phyloP scores from a whole-genome alignment of 2,888 invertebrate species.

The Thumatha senex region DNA sequence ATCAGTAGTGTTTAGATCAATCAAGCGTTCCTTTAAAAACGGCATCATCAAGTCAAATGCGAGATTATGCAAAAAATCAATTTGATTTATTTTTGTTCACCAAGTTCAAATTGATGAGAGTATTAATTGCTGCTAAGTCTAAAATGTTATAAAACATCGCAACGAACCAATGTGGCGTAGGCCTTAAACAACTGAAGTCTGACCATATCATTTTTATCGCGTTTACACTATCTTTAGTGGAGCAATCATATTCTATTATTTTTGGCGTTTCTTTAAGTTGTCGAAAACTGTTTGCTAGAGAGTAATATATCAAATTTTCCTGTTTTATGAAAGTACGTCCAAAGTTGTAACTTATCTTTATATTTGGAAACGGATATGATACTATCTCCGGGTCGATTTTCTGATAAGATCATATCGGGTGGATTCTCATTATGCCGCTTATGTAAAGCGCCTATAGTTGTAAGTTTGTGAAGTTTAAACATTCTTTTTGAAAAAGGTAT shows the following conservation, averaged over 20 bases:
- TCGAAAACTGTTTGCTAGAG: slow-evolving; percentile 1
- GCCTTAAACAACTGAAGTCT: slow-evolving; percentile 1
- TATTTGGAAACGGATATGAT: slow-evolving; percentile 4
- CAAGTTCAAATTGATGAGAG: slow-evolving; percentile 1
- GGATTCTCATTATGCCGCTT: neutral
- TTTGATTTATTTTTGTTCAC: neutral
- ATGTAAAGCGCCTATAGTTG: slow-evolving; percentile 1
- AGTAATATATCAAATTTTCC: neutral
- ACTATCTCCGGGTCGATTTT: slow-evolving; percentile 3
- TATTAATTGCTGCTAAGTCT: slow-evolving; percentile 5
- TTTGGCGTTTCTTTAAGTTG: neutral
- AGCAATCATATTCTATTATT: neutral
- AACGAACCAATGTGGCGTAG: neutral
- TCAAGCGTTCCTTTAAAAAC: slow-evolving; percentile 2
- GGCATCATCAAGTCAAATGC: slow-evolving; percentile 7
- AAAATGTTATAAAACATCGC: slow-evolving; percentile 4
- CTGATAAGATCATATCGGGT: neutral
- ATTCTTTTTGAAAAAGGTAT: neutral
- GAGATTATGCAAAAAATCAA: slow-evolving; percentile 6
- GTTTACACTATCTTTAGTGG: neutral
- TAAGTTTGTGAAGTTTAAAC: slow-evolving; percentile 3
- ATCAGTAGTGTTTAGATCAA: slow-evolving; percentile 1
- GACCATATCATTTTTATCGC: neutral
- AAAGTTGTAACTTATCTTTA: slow-evolving; percentile 2
- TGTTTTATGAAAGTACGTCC: neutral